Percentiles rank a stretch among this genome's conserved stretches.
Conservation (phyloP, 2,888 invertebrate species). For the Oeneis ivallda region DNA sequence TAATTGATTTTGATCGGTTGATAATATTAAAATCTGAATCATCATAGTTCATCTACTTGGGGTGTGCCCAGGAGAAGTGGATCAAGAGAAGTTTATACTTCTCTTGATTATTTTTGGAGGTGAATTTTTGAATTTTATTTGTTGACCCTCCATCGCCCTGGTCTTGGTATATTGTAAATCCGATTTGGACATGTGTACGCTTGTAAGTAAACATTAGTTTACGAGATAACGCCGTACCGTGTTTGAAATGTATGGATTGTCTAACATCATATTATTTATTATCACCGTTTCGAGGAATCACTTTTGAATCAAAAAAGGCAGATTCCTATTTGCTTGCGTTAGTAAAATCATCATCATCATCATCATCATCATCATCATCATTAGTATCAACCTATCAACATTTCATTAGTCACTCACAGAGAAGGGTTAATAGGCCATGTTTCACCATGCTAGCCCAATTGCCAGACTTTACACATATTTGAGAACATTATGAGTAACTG, state of each 20-base stretch:
- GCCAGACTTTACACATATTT: too few relatives aligned
- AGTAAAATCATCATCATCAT: not conserved
- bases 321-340: not conserved
- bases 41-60: too few relatives aligned
- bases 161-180: slow-evolving; percentile 65
- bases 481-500: too few relatives aligned
- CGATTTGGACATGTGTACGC: slow-evolving; percentile 77
- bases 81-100: too few relatives aligned
- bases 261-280: slow-evolving; percentile 22
- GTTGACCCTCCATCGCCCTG: slow-evolving; percentile 55
- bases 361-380: not conserved
- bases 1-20: too few relatives aligned
- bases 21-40: too few relatives aligned
- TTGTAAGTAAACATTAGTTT: slow-evolving; percentile 70
- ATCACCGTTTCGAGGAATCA: slow-evolving; percentile 35
- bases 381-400: too few relatives aligned
- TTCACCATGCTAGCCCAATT: too few relatives aligned
- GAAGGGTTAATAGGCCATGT: too few relatives aligned
- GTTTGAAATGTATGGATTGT: slow-evolving; percentile 65
- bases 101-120: not conserved
- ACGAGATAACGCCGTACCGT: slow-evolving; percentile 66
- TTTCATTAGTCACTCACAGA: too few relatives aligned
- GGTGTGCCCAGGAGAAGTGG: too few relatives aligned
- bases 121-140: slow-evolving; percentile 40
- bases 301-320: not conserved